Evolutionary conservation across 2,888 invertebrate genomes (phyloP).

Genomic region (Meiosimyza decipiens): DNA sequence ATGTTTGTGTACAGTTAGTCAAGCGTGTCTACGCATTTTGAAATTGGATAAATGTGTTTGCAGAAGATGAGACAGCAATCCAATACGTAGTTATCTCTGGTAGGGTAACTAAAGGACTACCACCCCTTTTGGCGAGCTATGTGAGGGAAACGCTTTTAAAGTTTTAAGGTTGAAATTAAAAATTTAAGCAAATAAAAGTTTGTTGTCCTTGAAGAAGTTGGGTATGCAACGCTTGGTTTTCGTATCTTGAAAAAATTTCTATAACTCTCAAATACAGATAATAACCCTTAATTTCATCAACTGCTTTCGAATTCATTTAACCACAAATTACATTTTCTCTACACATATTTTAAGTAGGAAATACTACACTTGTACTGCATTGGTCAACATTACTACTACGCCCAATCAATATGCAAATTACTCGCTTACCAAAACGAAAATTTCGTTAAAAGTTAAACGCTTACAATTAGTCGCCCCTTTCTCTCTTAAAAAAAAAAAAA

Average conservation of each 20-base stretch:
- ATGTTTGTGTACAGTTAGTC: constrained; percentile 48
- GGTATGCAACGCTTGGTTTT: no score
- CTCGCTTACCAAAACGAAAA: no score
- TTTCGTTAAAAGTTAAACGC: constrained; percentile 47
- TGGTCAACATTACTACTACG: not conserved
- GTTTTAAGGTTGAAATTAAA: no score
- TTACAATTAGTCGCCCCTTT: constrained; percentile 46
- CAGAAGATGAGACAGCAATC: constrained; percentile 2
- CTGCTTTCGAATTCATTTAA: constrained; percentile 15
- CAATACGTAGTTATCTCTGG: not conserved
- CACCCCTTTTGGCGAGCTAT: not conserved
- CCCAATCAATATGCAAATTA: not conserved
- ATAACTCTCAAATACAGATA: no score
- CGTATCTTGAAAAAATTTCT: no score
- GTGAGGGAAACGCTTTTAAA: no score
- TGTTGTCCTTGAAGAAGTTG: no score
- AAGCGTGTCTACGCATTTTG: constrained; percentile 54
- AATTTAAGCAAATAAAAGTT: not conserved
- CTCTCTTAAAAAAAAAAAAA: no score
- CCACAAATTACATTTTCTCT: constrained; percentile 35
- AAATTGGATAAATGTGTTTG: constrained; percentile 50
- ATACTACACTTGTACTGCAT: not conserved
- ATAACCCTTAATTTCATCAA: not conserved
- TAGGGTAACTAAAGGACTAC: not conserved
- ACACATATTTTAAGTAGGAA: no score